Evolutionary conservation across 2,113 vertebrate species (phyloP), one percentile per base, ranked within the genome.

Genomic region (Laticauda laticaudata): DNA sequence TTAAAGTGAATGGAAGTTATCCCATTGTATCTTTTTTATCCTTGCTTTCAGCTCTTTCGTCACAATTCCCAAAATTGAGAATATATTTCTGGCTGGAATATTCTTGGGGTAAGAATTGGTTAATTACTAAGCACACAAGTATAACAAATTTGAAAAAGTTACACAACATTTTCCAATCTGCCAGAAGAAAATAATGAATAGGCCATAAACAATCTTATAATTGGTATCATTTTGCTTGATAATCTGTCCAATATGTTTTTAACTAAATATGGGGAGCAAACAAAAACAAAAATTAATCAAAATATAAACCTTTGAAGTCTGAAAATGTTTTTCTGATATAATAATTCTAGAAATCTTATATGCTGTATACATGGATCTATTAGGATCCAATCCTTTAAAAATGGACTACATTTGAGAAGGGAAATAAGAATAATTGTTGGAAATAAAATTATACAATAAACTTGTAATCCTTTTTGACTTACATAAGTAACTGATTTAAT

Each of bases 381-480:
- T 43, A 45, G 26, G 26, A 90, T 51, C 43, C 9, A 55, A 86
- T 45, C n/a, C 86, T 61, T 95, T 95, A 94, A 88, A 96, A 94
- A 26, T 54, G 53, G 24, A 92, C 93, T 96, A 39, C 54, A 87
- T 90, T 23, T 88, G 93, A 86, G 92, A 81, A 39, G 69, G 69
- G 15, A 75, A 34, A 93, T 95, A n/a, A 90, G 18, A 90, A 21
- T 61, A 61, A 48, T 26, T n/a, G 23, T 29, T 96, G 91, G 92
- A 56, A 43, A 92, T 43, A 96, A 95, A 95, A 93, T 61, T 57
- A 43, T 92, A 93, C 95, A 94, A 95, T 91, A 94, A 93, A 91
- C 57, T 91, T n/a, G 93, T 96, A 94, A 93, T 94, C 93, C 39
- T 69, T n/a, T 91, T 89, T n/a, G 93, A 94, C 95, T 95, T n/a